Base-by-base conservation (phyloP, 2,888 invertebrate genomes). In the Augiades crinisus region DNA sequence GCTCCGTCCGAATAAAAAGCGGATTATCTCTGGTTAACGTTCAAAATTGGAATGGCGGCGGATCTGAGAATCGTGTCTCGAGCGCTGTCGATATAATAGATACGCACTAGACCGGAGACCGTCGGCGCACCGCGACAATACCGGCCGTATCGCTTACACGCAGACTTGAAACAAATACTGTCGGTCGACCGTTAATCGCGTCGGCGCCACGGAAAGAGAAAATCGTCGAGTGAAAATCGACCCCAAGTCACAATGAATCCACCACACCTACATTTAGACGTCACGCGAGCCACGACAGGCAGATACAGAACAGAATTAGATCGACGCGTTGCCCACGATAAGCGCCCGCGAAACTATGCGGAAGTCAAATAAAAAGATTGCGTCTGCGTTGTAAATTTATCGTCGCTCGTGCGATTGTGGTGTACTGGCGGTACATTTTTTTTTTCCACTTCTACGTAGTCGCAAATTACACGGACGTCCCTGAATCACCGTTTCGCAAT, bases 331-430 rank as follows among this genome's bases (percentile, higher is more conserved):
- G 70, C 70, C n/a, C 61, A 72, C 75, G 79, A 81, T 81, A 81
- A 78, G 69, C 73, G 67, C 63, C 70, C 66, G 68, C 71, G 81
- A 79, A 73, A 72, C 83, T 78, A 88, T 81, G 88, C 88, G 88
- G 88, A 89, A 86, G 81, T 75, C 71, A 69, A 78, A 78, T 78
- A 76, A 80, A 83, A 85, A 78, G 73, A 75, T 75, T 71, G 77
- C 80, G 81, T 82, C 74, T 77, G 78, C 72, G 81, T n/a, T 78
- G 78, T 78, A 82, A 81, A 85, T 87, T 84, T 83, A 85, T 84
- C 78, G 77, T 73, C 71, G 72, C 73, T 65, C 67, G 63, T 72
- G 65, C 70, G 74, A 80, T 81, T 83, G 81, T 75, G 74, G n/a
- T n/a, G n/a, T n/a, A n/a, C n/a, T n/a, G n/a, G n/a, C 79, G 72